Base-by-base conservation (phyloP, 1,140 invertebrate species). In the Maniola jurtina region DNA sequence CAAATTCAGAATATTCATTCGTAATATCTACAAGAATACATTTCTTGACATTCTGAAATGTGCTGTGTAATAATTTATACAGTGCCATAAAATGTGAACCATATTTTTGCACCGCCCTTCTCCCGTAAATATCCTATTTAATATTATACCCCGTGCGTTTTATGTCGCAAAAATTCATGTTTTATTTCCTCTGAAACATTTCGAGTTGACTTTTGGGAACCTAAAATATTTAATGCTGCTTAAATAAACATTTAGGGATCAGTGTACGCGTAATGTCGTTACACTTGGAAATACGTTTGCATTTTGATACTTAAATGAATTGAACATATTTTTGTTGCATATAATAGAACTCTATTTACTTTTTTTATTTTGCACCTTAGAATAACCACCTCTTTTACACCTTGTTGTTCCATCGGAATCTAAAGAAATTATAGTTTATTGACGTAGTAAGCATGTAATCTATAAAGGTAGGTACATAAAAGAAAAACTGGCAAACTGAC, bases 101-200 rank as follows among this genome's bases (percentile, higher is more conserved):
- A 55, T 55, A 55, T 55, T 34, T 55, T 14, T 55, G n/a, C 6
- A 35, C 50, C 7, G 13, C 25, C 34, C 54, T 34, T n/a, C 25
- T 55, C 15, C 34, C 25, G 54, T 55, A 55, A 55, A 55, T 55
- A 55, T 55, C 54, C 25, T 55, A 35, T 35, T 55, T 55, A 55
- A 55, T 55, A 55, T 15, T 55, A 6, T 14, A 55, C 54, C 11
- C 9, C 42, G 34, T 35, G 34, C 54, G 15, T 36, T 52, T 55
- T 55, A 35, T 55, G 54, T 55, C 33, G 13, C 25, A 55, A 55
- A 55, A 55, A 55, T 55, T 55, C 54, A 55, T 55, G 54, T 55
- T 55, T 55, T 11, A 55, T 55, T 55, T 55, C 54, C 54, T 55
- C 15, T 33, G 48, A 11, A 45, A 45, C 42, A 45, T 45, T 40